A percentile compares a stretch with the other conserved stretches of the same genome.
Conservation (phyloP, 2,888 invertebrate genomes). For the Drosophila macrospina region DNA sequence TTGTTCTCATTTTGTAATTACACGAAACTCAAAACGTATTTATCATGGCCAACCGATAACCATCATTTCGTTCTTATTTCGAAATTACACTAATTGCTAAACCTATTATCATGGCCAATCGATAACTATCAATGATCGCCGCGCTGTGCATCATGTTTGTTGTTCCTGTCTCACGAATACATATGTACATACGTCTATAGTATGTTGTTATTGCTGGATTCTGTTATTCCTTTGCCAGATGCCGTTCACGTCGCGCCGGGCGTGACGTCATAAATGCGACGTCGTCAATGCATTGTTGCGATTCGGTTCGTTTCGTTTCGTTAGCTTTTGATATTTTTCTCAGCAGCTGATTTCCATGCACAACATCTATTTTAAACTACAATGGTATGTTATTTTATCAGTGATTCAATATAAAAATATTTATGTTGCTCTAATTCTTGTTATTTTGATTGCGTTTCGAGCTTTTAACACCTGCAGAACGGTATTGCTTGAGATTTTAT, state of each 20-base stretch:
- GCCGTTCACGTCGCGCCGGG: constrained; percentile 54
- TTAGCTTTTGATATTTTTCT: constrained; percentile 19
- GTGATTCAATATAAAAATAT: constrained; percentile 51
- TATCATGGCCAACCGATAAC: constrained; percentile 55
- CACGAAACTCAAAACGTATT: constrained; percentile 49
- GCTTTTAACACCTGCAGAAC: constrained; percentile 51
- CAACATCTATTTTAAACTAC: constrained; percentile 56
- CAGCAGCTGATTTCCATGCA: constrained; percentile 72
- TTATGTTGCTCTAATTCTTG: constrained; percentile 40
- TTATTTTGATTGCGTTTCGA: constrained; percentile 8
- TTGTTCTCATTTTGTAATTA: constrained; percentile 44
- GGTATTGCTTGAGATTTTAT: constrained; percentile 50
- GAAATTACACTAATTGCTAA: too few species aligned
- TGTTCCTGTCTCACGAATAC: constrained; percentile 42
- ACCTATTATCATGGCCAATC: too few species aligned
- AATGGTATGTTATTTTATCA: constrained; percentile 58
- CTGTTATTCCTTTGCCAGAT: constrained; percentile 69
- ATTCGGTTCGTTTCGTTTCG: constrained; percentile 47
- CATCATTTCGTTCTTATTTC: too few species aligned
- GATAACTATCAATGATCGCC: constrained; percentile 36
- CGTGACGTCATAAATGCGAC: constrained; percentile 66
- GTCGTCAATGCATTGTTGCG: constrained; percentile 54
- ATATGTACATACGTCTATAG: constrained; percentile 14
- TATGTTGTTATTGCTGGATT: constrained; percentile 48
- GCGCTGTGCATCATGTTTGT: constrained; percentile 42